These are phyloP conservation scores for Okapia johnstoni DNA, from an alignment of 2,113 vertebrate genomes.

Conservation along the genomic window DNA sequence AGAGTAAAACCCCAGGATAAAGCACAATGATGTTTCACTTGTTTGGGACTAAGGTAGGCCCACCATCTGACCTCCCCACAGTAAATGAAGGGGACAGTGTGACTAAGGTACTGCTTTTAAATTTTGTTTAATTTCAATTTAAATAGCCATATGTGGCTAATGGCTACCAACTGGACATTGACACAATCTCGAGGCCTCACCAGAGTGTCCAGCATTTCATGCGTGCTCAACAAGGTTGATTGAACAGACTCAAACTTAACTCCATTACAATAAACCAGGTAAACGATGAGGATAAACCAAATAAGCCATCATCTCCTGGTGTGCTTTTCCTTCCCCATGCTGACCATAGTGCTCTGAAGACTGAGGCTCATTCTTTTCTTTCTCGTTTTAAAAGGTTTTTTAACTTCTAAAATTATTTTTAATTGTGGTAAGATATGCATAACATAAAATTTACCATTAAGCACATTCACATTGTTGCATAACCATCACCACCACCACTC, in stretches of 20 bases:
- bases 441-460: background rate
- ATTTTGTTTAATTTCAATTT: background rate
- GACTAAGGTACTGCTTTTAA: background rate
- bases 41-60: background rate
- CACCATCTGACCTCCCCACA: background rate
- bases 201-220: background rate
- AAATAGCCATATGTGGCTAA: background rate
- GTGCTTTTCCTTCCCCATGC: fast-evolving
- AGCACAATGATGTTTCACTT: background rate
- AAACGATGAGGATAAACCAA: background rate
- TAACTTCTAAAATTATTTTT: background rate
- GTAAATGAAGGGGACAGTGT: background rate
- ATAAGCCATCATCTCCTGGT: background rate
- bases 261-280: background rate
- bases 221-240: background rate
- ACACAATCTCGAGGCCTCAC: background rate
- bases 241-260: background rate
- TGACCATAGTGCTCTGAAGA: background rate
- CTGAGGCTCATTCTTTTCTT: background rate
- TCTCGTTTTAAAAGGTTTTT: background rate
- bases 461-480: background rate
- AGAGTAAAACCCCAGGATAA: background rate
- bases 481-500: background rate
- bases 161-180: background rate
- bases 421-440: background rate